Percentiles rank a stretch among this genome's conserved stretches.
phyloP scores from a whole-genome alignment of 2,888 invertebrate genomes.

The Empis stercorea region DNA sequence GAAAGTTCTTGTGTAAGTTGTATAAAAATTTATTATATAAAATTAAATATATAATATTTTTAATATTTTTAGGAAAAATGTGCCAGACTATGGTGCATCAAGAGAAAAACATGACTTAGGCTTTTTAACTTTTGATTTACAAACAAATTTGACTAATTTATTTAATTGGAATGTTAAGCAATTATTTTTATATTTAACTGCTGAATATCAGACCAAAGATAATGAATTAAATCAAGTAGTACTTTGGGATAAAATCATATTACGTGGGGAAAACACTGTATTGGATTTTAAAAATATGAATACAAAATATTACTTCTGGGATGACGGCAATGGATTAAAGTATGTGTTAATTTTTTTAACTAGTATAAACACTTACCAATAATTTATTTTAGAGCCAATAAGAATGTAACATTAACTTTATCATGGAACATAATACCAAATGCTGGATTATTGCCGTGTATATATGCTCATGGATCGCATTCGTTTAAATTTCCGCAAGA shows the following conservation, averaged over 20 bases:
- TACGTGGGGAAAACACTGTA: conserved; percentile 85
- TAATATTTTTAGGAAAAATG: conserved; percentile 67
- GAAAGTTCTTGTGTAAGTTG: conserved; percentile 86
- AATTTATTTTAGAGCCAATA: conserved; percentile 59
- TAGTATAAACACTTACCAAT: too few species aligned
- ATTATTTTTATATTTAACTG: conserved; percentile 89
- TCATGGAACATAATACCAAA: conserved; percentile 99
- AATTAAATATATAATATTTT: neutral
- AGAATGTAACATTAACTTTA: conserved; percentile 86
- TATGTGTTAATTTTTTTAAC: too few species aligned
- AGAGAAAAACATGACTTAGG: conserved; percentile 92
- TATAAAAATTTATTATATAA: neutral
- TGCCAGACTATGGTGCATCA: conserved; percentile 89
- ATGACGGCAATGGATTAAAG: conserved; percentile 95
- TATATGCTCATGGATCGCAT: conserved; percentile 70
- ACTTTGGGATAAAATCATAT: conserved; percentile 96
- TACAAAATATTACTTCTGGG: conserved; percentile 99
- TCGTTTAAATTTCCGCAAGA: conserved; percentile 82
- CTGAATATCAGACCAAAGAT: conserved; percentile 80
- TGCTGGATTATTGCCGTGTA: conserved; percentile 85
- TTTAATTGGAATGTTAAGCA: conserved; percentile 99
- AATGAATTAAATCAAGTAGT: conserved; percentile 91
- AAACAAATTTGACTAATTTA: conserved; percentile 77
- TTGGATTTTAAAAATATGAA: conserved; percentile 89
- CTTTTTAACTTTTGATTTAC: conserved; percentile 85